phyloP scores from a whole-genome alignment of 2,113 vertebrate species.

The Laticauda laticaudata region DNA sequence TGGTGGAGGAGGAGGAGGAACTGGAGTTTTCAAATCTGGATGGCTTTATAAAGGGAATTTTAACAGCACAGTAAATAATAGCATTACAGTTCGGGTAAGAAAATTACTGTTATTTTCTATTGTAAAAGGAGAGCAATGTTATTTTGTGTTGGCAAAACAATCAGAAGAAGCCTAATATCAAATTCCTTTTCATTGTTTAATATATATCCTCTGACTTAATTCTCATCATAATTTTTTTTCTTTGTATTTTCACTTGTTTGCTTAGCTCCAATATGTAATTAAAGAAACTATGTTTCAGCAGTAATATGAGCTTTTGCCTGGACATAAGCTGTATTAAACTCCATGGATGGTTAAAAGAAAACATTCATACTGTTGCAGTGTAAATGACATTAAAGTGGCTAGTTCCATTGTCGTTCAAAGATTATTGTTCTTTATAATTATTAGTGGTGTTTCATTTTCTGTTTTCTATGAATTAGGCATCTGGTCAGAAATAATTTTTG shows the following conservation, averaged over 20 bases:
- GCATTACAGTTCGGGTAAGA: conserved; percentile 95
- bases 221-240: background rate
- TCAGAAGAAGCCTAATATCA: background rate
- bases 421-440: background rate
- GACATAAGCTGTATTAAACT: background rate
- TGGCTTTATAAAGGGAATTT: conserved; percentile 99
- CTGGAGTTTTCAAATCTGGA: conserved; percentile 92
- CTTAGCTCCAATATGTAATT: conserved; percentile 18
- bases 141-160: background rate
- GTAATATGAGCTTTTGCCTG: background rate
- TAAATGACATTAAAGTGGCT: conserved; percentile 8
- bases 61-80: conserved; percentile 97
- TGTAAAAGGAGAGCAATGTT: background rate
- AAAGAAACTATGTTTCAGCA: background rate
- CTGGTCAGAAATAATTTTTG: conserved; percentile 20
- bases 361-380: background rate
- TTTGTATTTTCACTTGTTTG: conserved; percentile 26
- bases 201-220: background rate
- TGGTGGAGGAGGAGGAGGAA: conserved; percentile 77
- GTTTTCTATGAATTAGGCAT: background rate
- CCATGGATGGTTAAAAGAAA: background rate
- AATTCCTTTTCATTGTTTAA: background rate
- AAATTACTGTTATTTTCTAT: background rate
- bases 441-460: conserved; percentile 17
- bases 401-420: conserved; percentile 2